Percentiles rank a stretch among this genome's conserved stretches.
phyloP scores from a whole-genome alignment of 2,888 invertebrate genomes.

The Mantis religiosa region DNA sequence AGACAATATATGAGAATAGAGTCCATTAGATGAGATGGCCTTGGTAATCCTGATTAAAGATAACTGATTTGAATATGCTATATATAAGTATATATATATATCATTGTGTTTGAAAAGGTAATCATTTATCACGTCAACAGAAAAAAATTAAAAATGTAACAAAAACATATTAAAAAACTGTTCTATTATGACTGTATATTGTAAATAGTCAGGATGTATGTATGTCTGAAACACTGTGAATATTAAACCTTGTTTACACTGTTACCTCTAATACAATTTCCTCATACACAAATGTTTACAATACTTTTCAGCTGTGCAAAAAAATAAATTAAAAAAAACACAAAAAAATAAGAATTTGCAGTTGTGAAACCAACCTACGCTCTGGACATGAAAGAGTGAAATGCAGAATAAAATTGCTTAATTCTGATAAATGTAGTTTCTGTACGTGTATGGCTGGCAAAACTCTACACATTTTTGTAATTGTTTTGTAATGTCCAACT shows the following conservation, averaged over 20 bases:
- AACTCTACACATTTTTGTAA: neutral
- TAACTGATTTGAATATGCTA: neutral
- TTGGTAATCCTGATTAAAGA: neutral
- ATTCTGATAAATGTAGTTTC: neutral
- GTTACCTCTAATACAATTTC: neutral
- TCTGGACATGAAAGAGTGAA: neutral
- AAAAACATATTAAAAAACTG: neutral
- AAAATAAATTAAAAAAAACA: neutral
- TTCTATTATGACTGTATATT: conserved; percentile 17
- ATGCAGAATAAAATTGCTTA: neutral
- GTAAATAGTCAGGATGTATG: conserved; percentile 22
- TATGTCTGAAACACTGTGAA: conserved; percentile 5
- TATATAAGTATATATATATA: neutral
- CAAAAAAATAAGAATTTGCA: neutral
- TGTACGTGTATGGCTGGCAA: neutral
- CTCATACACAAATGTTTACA: neutral
- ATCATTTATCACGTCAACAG: neutral
- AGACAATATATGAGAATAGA: conserved; percentile 7
- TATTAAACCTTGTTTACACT: conserved; percentile 1
- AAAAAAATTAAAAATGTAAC: neutral
- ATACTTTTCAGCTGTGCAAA: neutral
- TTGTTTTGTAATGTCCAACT: neutral
- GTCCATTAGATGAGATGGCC: neutral
- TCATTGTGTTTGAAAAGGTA: conserved; percentile 1
- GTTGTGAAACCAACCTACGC: neutral